Conservation (phyloP, 2,888 invertebrate genomes). For the Drosophila falleni region DNA sequence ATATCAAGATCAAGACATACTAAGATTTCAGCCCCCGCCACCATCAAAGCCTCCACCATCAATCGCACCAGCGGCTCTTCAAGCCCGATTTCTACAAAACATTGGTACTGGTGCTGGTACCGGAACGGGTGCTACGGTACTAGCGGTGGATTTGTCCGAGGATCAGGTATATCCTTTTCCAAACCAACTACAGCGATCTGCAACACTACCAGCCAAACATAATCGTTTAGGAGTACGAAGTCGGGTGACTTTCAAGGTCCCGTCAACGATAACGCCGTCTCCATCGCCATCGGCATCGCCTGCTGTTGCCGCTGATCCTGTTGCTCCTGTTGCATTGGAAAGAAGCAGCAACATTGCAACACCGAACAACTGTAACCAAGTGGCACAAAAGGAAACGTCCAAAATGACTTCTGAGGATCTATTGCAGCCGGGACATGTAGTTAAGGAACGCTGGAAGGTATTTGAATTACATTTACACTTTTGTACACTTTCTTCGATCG, state of each 20-base stretch:
- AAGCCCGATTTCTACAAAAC: conserved; percentile 44
- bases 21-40: conserved; percentile 52
- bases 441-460: conserved; percentile 99
- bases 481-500: background rate
- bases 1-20: conserved; percentile 21
- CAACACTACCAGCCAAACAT: conserved; percentile 84
- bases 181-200: conserved; percentile 83
- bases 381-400: conserved; percentile 51
- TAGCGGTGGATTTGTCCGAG: conserved; percentile 16
- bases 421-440: conserved; percentile 97
- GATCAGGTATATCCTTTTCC: conserved; percentile 27
- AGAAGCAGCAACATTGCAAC: conserved; percentile 40
- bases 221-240: conserved; percentile 74
- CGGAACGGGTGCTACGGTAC: background rate
- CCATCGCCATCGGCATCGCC: conserved; percentile 37
- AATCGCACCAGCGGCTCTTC: conserved; percentile 24
- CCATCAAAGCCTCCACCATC: conserved; percentile 65
- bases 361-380: conserved; percentile 24
- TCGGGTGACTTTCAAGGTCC: conserved; percentile 83
- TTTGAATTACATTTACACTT: conserved; percentile 73
- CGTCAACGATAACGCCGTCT: conserved; percentile 53
- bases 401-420: conserved; percentile 96
- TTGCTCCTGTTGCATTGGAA: conserved; percentile 26
- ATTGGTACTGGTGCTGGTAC: conserved; percentile 15
- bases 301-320: background rate